phyloP scores from a whole-genome alignment of 2,113 vertebrate genomes.

The Willisornis vidua region DNA sequence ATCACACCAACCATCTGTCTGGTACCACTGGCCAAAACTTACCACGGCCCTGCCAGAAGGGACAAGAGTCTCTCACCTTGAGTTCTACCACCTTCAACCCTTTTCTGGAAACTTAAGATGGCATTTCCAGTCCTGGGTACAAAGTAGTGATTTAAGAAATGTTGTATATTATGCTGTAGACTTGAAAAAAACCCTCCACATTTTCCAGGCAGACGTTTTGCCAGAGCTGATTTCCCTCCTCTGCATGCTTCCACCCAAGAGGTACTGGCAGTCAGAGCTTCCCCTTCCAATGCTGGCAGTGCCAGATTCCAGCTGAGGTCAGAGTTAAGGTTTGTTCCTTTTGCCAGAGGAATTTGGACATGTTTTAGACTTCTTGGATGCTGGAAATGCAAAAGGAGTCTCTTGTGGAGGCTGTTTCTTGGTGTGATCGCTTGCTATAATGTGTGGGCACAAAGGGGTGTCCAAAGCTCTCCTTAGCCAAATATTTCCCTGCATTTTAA shows the following conservation, averaged over 20 bases:
- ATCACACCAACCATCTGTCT: constrained; percentile 36
- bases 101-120: not conserved
- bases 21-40: constrained; percentile 17
- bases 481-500: constrained; percentile 68
- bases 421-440: constrained; percentile 43
- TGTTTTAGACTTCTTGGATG: constrained; percentile 36
- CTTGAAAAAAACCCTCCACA: not conserved
- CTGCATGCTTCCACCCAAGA: not conserved
- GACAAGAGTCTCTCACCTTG: not conserved
- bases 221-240: not conserved
- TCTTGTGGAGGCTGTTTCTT: constrained; percentile 56
- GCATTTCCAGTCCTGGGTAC: not conserved
- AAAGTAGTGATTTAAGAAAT: not conserved
- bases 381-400: constrained; percentile 59
- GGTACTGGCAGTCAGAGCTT: not conserved
- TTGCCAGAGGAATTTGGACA: constrained; percentile 19
- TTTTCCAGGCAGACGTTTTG: not conserved
- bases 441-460: constrained; percentile 65
- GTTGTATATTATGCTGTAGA: not conserved
- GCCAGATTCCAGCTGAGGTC: constrained; percentile 49
- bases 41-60: constrained; percentile 23
- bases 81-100: not conserved
- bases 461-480: constrained; percentile 61
- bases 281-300: not conserved
- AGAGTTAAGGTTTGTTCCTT: constrained; percentile 11